Percentiles rank a stretch among this genome's conserved stretches.
These are phyloP conservation scores for Drosophila ercepeae DNA, from an alignment of 1,140 invertebrate genomes.

Conservation along the genomic window DNA sequence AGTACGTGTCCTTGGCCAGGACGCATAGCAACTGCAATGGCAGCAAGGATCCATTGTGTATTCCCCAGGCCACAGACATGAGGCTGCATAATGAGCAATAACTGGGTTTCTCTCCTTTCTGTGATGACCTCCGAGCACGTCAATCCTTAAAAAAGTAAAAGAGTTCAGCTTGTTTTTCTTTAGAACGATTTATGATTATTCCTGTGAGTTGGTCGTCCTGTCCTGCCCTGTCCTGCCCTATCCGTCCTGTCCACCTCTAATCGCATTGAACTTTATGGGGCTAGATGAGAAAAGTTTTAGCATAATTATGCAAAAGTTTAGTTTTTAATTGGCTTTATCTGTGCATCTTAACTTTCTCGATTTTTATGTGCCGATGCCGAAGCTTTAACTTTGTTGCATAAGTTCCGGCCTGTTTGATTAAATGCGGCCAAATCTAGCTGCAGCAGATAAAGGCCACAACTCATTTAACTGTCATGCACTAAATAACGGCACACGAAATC, in stretches of 20 bases:
- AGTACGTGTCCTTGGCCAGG: conserved; percentile 34
- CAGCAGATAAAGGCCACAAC: conserved; percentile 55
- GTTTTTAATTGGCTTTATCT: conserved; percentile 28
- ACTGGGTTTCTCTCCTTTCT: conserved; percentile 6
- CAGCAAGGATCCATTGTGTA: conserved; percentile 34
- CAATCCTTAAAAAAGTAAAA: background rate
- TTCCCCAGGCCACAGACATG: conserved; percentile 34
- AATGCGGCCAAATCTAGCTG: conserved; percentile 55
- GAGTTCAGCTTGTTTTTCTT: conserved; percentile 25
- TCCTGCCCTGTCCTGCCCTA: background rate
- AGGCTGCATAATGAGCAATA: conserved; percentile 53
- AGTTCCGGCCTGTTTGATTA: conserved; percentile 53
- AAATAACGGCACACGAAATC: conserved; percentile 75
- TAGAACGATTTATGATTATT: conserved; percentile 36
- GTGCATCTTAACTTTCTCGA: conserved; percentile 1
- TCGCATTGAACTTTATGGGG: conserved; percentile 39
- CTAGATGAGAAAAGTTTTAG: conserved; percentile 18
- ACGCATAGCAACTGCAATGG: conserved; percentile 38
- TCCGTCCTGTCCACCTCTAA: conserved; percentile 6
- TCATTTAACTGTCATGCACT: conserved; percentile 81
- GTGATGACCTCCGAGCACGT: conserved; percentile 25
- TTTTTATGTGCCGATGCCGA: conserved; percentile 18
- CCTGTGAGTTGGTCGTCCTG: conserved; percentile 9
- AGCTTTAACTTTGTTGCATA: conserved; percentile 30
- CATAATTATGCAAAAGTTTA: conserved; percentile 32